Evolutionary conservation across 1,140 invertebrate species (phyloP).

Genomic region (Cecropterus lyciades): DNA sequence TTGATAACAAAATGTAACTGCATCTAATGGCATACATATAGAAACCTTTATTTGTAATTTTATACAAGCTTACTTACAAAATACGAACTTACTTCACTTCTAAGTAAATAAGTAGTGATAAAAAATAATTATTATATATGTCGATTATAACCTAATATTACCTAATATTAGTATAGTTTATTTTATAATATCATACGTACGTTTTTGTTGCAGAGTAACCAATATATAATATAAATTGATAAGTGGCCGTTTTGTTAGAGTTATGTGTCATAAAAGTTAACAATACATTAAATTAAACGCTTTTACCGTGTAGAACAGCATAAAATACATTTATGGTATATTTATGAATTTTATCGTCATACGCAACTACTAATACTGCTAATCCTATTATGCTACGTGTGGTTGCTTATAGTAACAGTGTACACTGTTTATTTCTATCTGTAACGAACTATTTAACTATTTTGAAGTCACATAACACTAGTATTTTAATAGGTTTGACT

Average conservation of each 20-base stretch:
- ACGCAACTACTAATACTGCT: conserved; percentile 10
- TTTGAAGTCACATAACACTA: too few relatives aligned
- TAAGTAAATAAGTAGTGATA: not conserved
- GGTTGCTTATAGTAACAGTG: not conserved
- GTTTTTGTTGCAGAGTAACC: conserved; percentile 7
- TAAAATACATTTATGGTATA: conserved; percentile 8
- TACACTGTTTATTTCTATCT: conserved; percentile 3
- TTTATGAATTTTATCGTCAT: conserved; percentile 11
- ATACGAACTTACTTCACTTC: too few relatives aligned
- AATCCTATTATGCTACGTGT: conserved; percentile 14
- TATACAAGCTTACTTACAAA: too few relatives aligned
- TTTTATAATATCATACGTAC: too few relatives aligned
- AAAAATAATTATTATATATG: not conserved
- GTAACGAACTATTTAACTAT: too few relatives aligned
- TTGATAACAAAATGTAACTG: conserved; percentile 9
- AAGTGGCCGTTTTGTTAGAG: conserved; percentile 14
- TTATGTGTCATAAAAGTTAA: conserved; percentile 23
- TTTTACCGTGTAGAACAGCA: conserved; percentile 13
- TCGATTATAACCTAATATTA: too few relatives aligned
- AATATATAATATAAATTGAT: conserved; percentile 15
- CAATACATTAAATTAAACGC: conserved; percentile 9
- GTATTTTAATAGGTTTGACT: too few relatives aligned
- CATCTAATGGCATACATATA: not conserved
- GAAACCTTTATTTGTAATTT: too few relatives aligned
- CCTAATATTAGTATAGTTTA: conserved; percentile 8